Evolutionary conservation across 2,113 vertebrate genomes (phyloP), one percentile per base, ranked within the genome.

Genomic region (Alces alces): DNA sequence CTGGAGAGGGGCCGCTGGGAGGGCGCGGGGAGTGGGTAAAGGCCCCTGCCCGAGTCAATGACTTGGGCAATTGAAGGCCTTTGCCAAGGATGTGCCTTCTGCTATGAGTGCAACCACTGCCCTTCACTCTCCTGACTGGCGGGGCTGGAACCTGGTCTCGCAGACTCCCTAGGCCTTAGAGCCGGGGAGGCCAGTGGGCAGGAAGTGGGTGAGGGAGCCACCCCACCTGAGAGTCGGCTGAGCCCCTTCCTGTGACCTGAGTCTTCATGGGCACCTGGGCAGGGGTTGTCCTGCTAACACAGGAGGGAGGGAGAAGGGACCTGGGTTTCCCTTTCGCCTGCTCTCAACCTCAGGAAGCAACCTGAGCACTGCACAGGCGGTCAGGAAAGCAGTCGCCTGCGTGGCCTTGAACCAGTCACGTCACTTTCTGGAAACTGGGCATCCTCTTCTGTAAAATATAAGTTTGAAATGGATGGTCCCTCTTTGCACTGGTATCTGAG

Each of bases 1-100:
- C 76, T 78, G 55, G 78, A 57, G 3, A 21, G 2, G 12, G 55
- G 33, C 2, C 66, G 6, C n/a, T 70, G 66, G 66, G 19, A 70
- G n/a, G 10, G 19, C 10, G 0, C 0, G 9, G 64, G n/a, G 17
- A 70, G 23, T 66, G 13, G 80, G 21, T 11, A 23, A 39, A 79
- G 1, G 10, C 9, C 23, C 21, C 12, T 3, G 39, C 28, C 21
- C 9, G 19, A 2, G 11, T 33, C 66, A 15, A 2, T 57, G 85
- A 57, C 79, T 45, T 57, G 28, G 73, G 47, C 58, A 33, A 36
- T 2, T 28, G 36, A 12, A 52, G 33, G 14, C 3, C 78, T 45
- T 58, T 16, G 23, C 52, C 43, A 57, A 78, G 25, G 78, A 73
- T 4, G n/a, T 6, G 43, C 1, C 19, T 82, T 54, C 87, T 45